These are phyloP conservation scores for Melitaea athalia DNA, from an alignment of 2,888 invertebrate genomes.

Conservation along the genomic window DNA sequence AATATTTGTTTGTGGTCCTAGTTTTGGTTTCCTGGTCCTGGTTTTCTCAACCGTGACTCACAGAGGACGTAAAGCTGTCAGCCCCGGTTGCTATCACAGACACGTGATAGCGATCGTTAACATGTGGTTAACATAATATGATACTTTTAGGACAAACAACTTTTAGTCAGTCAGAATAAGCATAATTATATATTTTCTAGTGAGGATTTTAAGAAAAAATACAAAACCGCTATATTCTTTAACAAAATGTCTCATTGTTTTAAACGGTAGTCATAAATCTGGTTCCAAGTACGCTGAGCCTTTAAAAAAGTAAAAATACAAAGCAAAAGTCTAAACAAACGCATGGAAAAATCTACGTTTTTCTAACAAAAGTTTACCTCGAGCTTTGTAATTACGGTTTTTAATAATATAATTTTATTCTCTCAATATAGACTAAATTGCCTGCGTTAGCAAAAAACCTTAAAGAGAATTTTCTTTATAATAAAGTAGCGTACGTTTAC, in stretches of 20 bases:
- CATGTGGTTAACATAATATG: too few relatives aligned
- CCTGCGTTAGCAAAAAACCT: not conserved
- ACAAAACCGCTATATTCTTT: not conserved
- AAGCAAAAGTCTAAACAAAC: slow-evolving; percentile 9
- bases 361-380: not conserved
- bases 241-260: slow-evolving; percentile 2
- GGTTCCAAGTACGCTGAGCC: not conserved
- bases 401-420: not conserved
- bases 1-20: too few relatives aligned
- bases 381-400: slow-evolving; percentile 5
- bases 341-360: slow-evolving; percentile 1
- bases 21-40: too few relatives aligned
- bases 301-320: slow-evolving; percentile 3
- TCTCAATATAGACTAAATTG: not conserved
- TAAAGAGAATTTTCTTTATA: not conserved
- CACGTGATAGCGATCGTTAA: too few relatives aligned
- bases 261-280: slow-evolving; percentile 1
- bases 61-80: too few relatives aligned
- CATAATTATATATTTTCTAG: not conserved
- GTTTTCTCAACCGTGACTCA: too few relatives aligned
- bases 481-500: not conserved
- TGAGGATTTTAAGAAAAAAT: not conserved
- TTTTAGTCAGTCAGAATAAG: too few relatives aligned
- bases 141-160: too few relatives aligned
- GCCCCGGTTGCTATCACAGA: too few relatives aligned